Evolutionary conservation across 92 coral and sea anemone genomes (phyloP), one percentile per base, ranked within the genome.

Genomic region (Porites rus): DNA sequence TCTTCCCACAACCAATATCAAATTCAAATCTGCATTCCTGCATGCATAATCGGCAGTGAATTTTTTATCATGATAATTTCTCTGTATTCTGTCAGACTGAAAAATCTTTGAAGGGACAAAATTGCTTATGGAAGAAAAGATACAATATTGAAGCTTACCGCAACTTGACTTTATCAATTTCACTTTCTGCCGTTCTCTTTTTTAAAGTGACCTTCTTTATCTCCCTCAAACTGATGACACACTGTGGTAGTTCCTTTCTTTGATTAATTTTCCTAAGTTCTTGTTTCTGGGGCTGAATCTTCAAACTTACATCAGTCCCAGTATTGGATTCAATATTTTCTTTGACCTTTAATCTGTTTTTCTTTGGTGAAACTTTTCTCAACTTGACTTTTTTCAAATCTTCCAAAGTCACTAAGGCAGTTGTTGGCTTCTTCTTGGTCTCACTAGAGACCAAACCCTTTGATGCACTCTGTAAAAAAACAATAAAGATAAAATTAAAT

Each of bases 321-420:
- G 22, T n/a, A 6, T 46, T 84, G 51, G 78, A 53, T 38, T 75
- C 64, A 28, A 51, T 19, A 28, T 90, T 87, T 80, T 83, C 93
- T 52, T 87, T 89, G 53, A 70, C 69, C 6, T 28, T 53, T 8
- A 82, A n/a, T 46, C 60, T 24, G 25, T 64, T 18, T 17, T 16
- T 56, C 4, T 7, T 20, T 24, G 50, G 83, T 9, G 43, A 25
- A 14, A 83, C 87, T 75, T 83, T 83, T 62, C 73, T 73, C 24
- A 97, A 86, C 85, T 95, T 97, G 61, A 97, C 93, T 82, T 87
- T 93, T 79, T 81, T 91, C 71, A 97, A 93, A 11, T 95, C 97
- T 3, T 92, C 97, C 69, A 97, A 91, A 46, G 98, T 92, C 63
- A 96, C 93, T 9, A 76, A 51, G 11, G 72, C 74, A 59, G 53